A percentile compares a stretch with the other conserved stretches of the same genome.
Evolutionary conservation across 2,113 vertebrate species (phyloP).

Genomic region (Tachuris rubrigastra): DNA sequence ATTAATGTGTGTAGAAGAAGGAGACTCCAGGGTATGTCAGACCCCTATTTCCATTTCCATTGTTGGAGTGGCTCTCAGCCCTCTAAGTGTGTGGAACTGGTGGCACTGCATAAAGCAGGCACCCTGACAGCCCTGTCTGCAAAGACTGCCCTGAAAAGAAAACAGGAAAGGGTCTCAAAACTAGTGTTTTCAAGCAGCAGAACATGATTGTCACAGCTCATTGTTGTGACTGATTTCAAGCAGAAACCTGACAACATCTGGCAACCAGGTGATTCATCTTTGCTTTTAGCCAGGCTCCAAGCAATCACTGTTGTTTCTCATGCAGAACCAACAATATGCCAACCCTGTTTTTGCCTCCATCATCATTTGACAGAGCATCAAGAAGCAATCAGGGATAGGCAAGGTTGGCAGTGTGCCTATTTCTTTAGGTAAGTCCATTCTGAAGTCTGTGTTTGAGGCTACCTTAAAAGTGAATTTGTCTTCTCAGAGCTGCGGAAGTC

Average conservation of each 20-base stretch:
- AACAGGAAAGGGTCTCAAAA: background rate
- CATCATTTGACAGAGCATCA: background rate
- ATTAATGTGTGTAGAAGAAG: background rate
- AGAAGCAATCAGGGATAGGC: background rate
- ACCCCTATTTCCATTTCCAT: background rate
- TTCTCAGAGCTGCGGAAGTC: background rate
- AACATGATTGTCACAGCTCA: background rate
- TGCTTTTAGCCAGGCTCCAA: background rate
- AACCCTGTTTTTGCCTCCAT: background rate
- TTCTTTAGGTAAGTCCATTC: background rate
- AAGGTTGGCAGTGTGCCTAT: background rate
- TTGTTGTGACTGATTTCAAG: conserved; percentile 26
- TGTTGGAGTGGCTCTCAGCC: background rate
- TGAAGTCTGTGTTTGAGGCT: background rate
- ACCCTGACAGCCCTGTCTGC: background rate
- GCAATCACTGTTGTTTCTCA: conserved; percentile 24
- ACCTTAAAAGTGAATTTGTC: background rate
- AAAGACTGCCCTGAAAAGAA: background rate
- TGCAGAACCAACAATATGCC: background rate
- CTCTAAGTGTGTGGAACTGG: background rate
- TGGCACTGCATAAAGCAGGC: background rate
- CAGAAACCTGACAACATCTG: background rate
- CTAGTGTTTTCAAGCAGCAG: background rate
- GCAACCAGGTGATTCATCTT: conserved; percentile 38
- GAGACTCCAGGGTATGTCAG: background rate